Conservation (phyloP, 2,797 vertebrate genomes). For the Pteronotus mesoamericanus region DNA sequence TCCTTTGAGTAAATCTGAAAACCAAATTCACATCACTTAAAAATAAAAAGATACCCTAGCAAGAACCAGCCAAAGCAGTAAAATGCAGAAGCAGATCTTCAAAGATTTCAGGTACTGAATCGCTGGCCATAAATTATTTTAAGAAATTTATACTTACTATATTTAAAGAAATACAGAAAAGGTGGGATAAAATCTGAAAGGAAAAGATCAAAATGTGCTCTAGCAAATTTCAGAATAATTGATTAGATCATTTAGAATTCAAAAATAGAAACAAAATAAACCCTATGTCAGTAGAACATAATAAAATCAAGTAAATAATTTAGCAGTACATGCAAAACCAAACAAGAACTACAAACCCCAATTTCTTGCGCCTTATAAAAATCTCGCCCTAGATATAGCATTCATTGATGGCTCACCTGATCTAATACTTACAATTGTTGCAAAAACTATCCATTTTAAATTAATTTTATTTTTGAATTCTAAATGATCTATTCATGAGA, state of each 20-base stretch:
- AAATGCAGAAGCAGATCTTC: not conserved
- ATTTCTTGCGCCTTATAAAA: not conserved
- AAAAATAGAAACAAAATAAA: not conserved
- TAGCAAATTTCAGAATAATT: conserved; percentile 24
- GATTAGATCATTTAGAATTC: not conserved
- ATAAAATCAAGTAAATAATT: not conserved
- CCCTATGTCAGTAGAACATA: not conserved
- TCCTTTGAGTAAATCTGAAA: not conserved
- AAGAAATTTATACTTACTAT: not conserved
- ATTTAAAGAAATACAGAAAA: not conserved
- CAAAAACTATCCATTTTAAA: conserved; percentile 2
- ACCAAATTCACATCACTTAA: not conserved
- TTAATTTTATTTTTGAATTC: not conserved
- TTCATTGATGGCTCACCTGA: not conserved
- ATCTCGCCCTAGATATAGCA: not conserved
- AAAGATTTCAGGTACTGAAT: not conserved
- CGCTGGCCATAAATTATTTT: not conserved
- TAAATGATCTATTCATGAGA: not conserved
- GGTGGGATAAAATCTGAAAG: not conserved
- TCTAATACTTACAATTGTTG: not conserved
- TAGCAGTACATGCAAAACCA: not conserved
- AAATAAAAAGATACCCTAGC: not conserved
- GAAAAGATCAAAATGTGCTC: not conserved
- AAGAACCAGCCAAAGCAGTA: not conserved
- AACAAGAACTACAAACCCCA: not conserved